Evolutionary conservation across 1,140 invertebrate genomes (phyloP).

Genomic region (Proales similis): DNA sequence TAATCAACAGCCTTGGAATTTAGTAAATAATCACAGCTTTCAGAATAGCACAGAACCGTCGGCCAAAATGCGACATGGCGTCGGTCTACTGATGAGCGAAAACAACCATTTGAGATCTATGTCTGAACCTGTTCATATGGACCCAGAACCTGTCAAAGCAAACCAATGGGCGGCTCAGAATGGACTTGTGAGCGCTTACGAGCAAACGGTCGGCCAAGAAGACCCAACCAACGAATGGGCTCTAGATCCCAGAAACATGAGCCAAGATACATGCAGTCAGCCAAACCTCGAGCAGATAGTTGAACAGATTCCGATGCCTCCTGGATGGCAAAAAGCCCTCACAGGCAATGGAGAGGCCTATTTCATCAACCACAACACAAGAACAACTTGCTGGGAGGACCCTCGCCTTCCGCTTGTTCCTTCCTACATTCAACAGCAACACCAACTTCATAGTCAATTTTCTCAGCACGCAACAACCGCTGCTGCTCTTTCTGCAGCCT

Average conservation of each 20-base stretch:
- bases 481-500: background rate
- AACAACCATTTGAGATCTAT: constrained; percentile 27
- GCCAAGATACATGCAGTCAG: no score
- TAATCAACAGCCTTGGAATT: no score
- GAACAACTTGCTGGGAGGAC: constrained; percentile 99
- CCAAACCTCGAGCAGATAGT: constrained; percentile 28
- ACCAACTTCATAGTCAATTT: constrained; percentile 11
- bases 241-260: no score
- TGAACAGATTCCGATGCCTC: constrained; percentile 29
- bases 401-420: constrained; percentile 58
- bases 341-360: constrained; percentile 75
- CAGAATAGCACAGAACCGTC: no score
- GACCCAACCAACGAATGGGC: no score
- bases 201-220: no score
- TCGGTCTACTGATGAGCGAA: no score
- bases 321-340: constrained; percentile 53
- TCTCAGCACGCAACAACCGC: background rate
- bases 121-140: constrained; percentile 23
- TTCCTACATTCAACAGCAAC: constrained; percentile 1
- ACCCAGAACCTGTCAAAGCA: constrained; percentile 2
- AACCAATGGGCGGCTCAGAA: no score
- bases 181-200: no score
- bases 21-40: no score
- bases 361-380: constrained; percentile 97
- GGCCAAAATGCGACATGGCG: no score